Conservation (phyloP, 2,113 vertebrate genomes). For the Athene noctua region DNA sequence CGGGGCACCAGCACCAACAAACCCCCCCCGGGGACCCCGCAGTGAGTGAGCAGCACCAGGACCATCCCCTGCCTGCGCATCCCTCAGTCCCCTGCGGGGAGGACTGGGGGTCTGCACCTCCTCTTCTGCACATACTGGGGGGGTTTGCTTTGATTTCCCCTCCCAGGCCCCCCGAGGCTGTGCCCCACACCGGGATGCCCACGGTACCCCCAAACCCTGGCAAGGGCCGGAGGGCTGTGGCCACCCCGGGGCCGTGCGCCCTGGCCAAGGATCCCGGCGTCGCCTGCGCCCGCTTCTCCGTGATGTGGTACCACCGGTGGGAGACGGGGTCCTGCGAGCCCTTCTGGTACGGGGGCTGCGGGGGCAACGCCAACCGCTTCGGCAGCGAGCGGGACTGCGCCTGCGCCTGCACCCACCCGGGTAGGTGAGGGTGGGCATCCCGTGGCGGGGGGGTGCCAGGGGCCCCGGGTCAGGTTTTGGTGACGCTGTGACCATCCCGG, state of each 20-base stretch:
- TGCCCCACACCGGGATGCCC: not conserved
- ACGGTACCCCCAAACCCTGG: fast-evolving
- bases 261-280: not conserved
- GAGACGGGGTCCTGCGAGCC: not conserved
- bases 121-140: not conserved
- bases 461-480: not conserved
- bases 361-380: not conserved
- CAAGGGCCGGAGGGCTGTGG: not conserved
- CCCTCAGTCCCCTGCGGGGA: not conserved
- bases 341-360: not conserved
- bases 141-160: not conserved
- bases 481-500: not conserved
- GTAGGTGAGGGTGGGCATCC: not conserved
- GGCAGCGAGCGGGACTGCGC: not conserved
- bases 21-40: fast-evolving
- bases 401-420: not conserved
- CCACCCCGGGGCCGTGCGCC: fast-evolving
- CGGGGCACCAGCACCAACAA: fast-evolving
- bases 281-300: not conserved
- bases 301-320: not conserved
- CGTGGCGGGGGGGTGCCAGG: not conserved
- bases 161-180: fast-evolving
- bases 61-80: not conserved
- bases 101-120: not conserved
- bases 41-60: not conserved